Evolutionary conservation across 1,140 invertebrate genomes (phyloP).

Genomic region (Mercenaria mercenaria): DNA sequence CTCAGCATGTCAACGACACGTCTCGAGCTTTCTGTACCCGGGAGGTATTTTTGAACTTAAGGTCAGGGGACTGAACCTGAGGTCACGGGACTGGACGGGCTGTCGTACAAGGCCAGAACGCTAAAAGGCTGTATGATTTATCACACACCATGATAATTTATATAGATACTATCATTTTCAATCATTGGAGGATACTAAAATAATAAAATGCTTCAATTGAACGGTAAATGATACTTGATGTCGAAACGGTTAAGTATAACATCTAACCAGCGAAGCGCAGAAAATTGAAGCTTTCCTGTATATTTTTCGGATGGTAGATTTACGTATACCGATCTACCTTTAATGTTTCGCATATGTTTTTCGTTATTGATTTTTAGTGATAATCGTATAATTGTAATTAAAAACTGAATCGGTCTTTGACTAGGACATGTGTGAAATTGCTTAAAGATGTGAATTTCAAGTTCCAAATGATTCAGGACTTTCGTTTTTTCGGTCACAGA

Average conservation of each 20-base stretch:
- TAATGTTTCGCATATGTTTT: slow-evolving; percentile 23
- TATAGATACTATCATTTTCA: background rate
- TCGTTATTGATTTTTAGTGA: slow-evolving; percentile 40
- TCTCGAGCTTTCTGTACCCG: background rate
- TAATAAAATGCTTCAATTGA: slow-evolving; percentile 27
- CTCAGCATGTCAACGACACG: too few species aligned
- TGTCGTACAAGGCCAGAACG: background rate
- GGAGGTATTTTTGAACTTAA: background rate
- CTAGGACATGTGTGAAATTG: background rate
- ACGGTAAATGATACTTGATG: slow-evolving; percentile 16
- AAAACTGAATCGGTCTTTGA: background rate
- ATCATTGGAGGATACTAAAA: background rate
- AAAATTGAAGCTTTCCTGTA: background rate
- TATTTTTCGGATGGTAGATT: slow-evolving; percentile 15
- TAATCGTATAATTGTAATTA: background rate
- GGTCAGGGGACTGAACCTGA: background rate
- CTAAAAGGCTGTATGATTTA: background rate
- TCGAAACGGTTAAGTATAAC: background rate
- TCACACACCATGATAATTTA: background rate
- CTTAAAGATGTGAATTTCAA: slow-evolving; percentile 12
- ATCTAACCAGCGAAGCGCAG: background rate
- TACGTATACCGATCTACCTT: background rate
- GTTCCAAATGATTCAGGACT: background rate
- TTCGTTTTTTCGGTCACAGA: background rate
- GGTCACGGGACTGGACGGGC: background rate